phyloP scores from a whole-genome alignment of 1,140 invertebrate genomes.

The Penaeus chinensis region DNA sequence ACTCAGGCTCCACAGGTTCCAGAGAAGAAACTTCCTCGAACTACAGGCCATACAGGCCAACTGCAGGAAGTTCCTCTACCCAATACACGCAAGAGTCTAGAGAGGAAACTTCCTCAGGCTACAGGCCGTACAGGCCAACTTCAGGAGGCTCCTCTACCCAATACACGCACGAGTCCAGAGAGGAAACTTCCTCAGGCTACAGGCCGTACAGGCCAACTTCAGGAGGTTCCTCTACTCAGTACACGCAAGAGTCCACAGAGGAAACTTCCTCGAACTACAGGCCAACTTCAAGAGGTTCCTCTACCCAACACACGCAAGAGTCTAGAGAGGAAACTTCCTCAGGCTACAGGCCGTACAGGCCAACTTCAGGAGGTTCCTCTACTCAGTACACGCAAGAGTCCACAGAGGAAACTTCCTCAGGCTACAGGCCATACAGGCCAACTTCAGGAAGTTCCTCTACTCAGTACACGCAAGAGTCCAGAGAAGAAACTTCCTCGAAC shows the following conservation, averaged over 20 bases:
- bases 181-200: neutral
- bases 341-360: conserved; percentile 24
- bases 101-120: too few species aligned
- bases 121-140: conserved; percentile 1
- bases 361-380: conserved; percentile 14
- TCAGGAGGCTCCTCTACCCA: conserved; percentile 7
- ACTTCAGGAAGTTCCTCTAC: neutral
- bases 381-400: neutral
- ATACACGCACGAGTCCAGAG: neutral
- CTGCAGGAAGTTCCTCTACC: conserved; percentile 5
- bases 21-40: neutral
- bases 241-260: neutral
- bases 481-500: neutral
- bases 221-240: neutral
- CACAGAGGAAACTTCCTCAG: neutral
- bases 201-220: conserved; percentile 19
- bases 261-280: neutral
- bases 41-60: conserved; percentile 23
- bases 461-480: neutral
- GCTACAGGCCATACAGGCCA: conserved; percentile 24
- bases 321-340: neutral
- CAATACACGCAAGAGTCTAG: conserved; percentile 9
- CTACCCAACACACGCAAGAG: conserved; percentile 17
- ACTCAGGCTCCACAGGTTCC: neutral
- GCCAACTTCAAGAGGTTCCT: conserved; percentile 10